These are phyloP conservation scores for Poecilia gillii DNA, from an alignment of 2,797 vertebrate species.

Conservation along the genomic window DNA sequence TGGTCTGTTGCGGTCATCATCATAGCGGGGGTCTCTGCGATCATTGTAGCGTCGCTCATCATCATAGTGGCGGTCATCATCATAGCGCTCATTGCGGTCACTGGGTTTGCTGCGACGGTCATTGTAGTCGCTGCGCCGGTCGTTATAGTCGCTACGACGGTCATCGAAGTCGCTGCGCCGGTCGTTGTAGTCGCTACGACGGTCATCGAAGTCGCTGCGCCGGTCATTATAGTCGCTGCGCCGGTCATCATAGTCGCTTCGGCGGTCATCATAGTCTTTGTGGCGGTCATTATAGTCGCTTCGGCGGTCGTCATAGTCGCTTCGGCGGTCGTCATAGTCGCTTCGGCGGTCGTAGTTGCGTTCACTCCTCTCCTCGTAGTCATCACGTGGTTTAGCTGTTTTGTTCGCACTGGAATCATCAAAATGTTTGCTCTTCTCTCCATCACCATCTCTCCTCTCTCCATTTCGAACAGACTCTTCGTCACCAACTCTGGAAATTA, in stretches of 20 bases:
- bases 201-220: slow-evolving; percentile 19
- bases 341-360: slow-evolving; percentile 34
- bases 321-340: slow-evolving; percentile 22
- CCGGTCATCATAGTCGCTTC: not conserved
- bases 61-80: slow-evolving; percentile 34
- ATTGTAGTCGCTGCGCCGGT: not conserved
- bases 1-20: slow-evolving; percentile 47
- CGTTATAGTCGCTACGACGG: slow-evolving; percentile 29
- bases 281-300: slow-evolving; percentile 35
- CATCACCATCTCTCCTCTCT: not conserved
- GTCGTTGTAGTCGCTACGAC: slow-evolving; percentile 25
- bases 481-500: slow-evolving; percentile 47
- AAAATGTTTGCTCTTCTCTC: slow-evolving; percentile 8
- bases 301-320: slow-evolving; percentile 30
- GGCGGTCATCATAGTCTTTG: slow-evolving; percentile 37
- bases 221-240: slow-evolving; percentile 38
- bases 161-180: not conserved
- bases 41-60: slow-evolving; percentile 38
- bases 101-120: slow-evolving; percentile 17
- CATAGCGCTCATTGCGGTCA: slow-evolving; percentile 38
- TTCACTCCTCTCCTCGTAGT: slow-evolving; percentile 32
- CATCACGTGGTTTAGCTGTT: not conserved
- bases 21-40: slow-evolving; percentile 37
- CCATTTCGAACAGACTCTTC: slow-evolving; percentile 27
- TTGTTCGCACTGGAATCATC: slow-evolving; percentile 15